Conservation (phyloP, 2,797 vertebrate species). For the Corythornis leucogaster region DNA sequence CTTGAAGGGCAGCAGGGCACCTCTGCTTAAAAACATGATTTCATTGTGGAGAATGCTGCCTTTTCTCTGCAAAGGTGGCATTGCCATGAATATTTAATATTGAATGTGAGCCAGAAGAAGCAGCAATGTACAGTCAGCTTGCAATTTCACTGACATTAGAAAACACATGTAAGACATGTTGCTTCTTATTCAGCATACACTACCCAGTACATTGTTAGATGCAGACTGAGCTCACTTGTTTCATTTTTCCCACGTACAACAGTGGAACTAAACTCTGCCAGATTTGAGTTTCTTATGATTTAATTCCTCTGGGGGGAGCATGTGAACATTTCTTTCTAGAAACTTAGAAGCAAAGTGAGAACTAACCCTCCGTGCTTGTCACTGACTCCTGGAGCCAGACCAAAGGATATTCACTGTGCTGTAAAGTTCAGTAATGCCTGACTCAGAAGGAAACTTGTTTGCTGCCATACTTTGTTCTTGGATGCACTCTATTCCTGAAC, state of each 20-base stretch:
- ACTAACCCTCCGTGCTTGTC: background rate
- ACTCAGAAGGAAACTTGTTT: background rate
- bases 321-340: constrained; percentile 28
- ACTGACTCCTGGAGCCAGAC: background rate
- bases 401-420: background rate
- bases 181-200: constrained; percentile 20
- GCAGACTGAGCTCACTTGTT: background rate
- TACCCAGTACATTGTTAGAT: background rate
- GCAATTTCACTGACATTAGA: background rate
- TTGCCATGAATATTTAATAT: background rate
- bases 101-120: background rate
- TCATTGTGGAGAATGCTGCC: background rate
- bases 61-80: background rate
- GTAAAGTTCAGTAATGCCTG: background rate
- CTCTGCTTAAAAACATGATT: background rate
- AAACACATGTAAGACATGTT: background rate
- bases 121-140: background rate
- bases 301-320: constrained; percentile 33
- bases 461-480: background rate
- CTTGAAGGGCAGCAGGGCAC: background rate
- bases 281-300: constrained; percentile 16
- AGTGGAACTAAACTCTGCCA: background rate
- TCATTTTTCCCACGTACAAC: background rate
- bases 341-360: background rate
- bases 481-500: background rate